Evolutionary conservation across 2,113 vertebrate genomes (phyloP), one percentile per base, ranked within the genome.

Genomic region (Gobiocypris rarus): DNA sequence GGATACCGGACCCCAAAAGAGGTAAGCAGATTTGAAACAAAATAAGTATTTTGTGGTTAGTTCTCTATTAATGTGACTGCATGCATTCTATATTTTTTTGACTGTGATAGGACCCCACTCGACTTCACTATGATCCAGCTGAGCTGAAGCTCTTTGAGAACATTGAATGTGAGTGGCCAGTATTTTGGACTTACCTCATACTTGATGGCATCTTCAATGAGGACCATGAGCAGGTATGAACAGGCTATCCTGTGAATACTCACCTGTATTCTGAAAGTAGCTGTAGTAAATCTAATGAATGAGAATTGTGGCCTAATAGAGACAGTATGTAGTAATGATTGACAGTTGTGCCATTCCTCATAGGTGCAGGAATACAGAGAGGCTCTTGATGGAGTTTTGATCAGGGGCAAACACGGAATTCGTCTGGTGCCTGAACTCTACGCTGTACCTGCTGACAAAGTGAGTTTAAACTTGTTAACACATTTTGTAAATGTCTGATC

Each of bases 61-160:
- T 63, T 41, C 41, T 31, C 15, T 67, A 10, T 22, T 43, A 3
- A 19, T 34, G 9, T 81, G 43, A 73, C 34, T 80, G 26, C 5
- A 2, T 56, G 22, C 8, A 3, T 56, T 6, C 5, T 69, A 9
- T 48, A 34, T 38, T 79, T 38, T 80, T 9, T 10, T 90, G 8
- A 38, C 34, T 34, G 2, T 58, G 9, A n/a, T 76, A 99, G 98
- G 98, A 99, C 88, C 96, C 98, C 8, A 94, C 90, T 78, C 95
- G 98, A 74, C 93, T 99, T 74, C 98, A 99, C 91, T 99, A 99
- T 74, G 98, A 99, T 88, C 97, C 98, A 2, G 97, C 97, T 59
- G 98, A 99, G 89, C 96, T 99, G 82, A 99, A 99, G 86, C 94
- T 99, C 70, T 99, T 99, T 93, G 98, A 99, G 91, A 99, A 99